phyloP scores from a whole-genome alignment of 2,888 invertebrate genomes.

The Nomada lathburiana region DNA sequence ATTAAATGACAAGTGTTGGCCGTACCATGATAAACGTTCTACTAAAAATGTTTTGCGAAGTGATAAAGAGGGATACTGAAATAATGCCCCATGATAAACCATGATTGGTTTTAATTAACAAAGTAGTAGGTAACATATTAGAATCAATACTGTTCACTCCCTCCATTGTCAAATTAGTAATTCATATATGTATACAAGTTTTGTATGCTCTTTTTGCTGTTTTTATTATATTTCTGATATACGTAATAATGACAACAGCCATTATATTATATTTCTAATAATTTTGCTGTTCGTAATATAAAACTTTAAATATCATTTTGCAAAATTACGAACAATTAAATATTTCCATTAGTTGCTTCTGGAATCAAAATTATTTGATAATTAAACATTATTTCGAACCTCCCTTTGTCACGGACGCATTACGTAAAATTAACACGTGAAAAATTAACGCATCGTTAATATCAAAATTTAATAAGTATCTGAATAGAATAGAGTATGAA shows the following conservation, averaged over 20 bases:
- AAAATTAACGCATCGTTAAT: constrained; percentile 61
- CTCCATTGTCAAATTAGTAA: constrained; percentile 11
- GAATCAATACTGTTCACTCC: constrained; percentile 13
- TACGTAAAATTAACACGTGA: constrained; percentile 58
- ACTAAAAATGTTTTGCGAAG: constrained; percentile 60
- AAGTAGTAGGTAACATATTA: constrained; percentile 15
- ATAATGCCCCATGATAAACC: constrained; percentile 54
- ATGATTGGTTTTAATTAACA: constrained; percentile 3
- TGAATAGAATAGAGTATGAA: constrained; percentile 59
- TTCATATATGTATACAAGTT: constrained; percentile 9
- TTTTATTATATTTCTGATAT: constrained; percentile 21
- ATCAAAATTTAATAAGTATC: constrained; percentile 60
- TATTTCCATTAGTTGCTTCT: not conserved
- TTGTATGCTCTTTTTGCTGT: constrained; percentile 2
- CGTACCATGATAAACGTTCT: constrained; percentile 54
- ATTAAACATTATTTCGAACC: constrained; percentile 65
- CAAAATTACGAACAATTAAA: constrained; percentile 3
- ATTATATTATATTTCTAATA: constrained; percentile 25
- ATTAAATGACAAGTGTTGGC: constrained; percentile 45
- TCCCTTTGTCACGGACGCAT: constrained; percentile 65
- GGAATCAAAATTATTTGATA: not conserved
- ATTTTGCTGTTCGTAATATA: not conserved
- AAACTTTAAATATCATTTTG: constrained; percentile 6
- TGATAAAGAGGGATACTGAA: constrained; percentile 70
- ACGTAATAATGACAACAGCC: not conserved